Evolutionary conservation across 1,140 invertebrate genomes (phyloP), one percentile per base, ranked within the genome.

Genomic region (Polypedilum pembai): DNA sequence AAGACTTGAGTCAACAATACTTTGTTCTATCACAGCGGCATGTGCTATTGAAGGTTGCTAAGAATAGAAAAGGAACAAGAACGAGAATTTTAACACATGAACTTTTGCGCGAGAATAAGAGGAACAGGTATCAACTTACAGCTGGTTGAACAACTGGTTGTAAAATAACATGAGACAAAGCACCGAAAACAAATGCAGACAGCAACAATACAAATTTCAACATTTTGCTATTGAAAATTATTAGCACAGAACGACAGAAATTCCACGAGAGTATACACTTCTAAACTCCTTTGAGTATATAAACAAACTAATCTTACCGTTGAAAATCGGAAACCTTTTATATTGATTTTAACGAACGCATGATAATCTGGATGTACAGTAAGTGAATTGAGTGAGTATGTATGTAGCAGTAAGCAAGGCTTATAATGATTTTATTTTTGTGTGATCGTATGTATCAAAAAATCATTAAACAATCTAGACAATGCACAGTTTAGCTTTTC

Each of bases 11-110:
- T 91, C 89, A 77, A 85, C 83, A 5, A 84, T 82, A 0, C 87
- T 82, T 76, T 87, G 89, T 1, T 83, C 77, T 0, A 89, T 80
- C 7, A 89, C 87, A 4, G 86, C 86, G 0, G 85, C 85, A 82
- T 90, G 88, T 0, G 84, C 83, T 33, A 83, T 78, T 33, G 56
- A 15, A 41, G 65, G 15, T 69, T n/a, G 65, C 65, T 69, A 21
- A 17, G 7, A 8, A 7, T 45, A 45, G 8, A 66, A 66, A 66
- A 3, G 18, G 1, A 17, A 66, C 12, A 10, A 18, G 17, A 18
- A 15, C n/a, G 8, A 15, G n/a, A 56, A 56, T 10, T 66, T 66
- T 66, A 8, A 69, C 17, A 69, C 20, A 20, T 69, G 20, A 20
- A 20, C n/a, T 17, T 56, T 15, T 2, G 12, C 8, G n/a, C n/a